Conservation (phyloP, 1,140 invertebrate species). For the Rhagoletis zephyria region DNA sequence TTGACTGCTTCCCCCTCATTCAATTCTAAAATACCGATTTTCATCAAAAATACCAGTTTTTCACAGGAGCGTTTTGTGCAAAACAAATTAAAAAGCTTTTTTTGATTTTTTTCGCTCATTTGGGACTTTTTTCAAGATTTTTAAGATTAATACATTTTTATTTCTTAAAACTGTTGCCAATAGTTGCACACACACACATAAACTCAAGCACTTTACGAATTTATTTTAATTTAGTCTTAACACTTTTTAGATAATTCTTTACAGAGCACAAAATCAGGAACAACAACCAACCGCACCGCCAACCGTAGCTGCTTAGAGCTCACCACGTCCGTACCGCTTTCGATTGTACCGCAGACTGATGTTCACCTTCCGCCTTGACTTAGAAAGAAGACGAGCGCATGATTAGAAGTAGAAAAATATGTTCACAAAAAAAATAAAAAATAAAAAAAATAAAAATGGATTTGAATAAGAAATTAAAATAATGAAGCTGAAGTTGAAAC, state of each 20-base stretch:
- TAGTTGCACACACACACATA: neutral
- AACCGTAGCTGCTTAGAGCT: neutral
- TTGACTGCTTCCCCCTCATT: no score
- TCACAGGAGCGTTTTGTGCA: no score
- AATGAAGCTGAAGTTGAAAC: slow-evolving; percentile 56
- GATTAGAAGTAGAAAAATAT: slow-evolving; percentile 40
- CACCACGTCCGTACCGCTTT: slow-evolving; percentile 64
- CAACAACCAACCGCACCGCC: slow-evolving; percentile 7
- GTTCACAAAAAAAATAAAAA: slow-evolving; percentile 58
- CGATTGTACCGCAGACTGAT: slow-evolving; percentile 68
- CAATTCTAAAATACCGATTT: no score
- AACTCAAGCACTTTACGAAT: neutral
- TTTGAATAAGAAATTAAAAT: slow-evolving; percentile 41
- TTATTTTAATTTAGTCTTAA: no score
- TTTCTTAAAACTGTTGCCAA: no score
- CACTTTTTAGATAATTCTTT: no score
- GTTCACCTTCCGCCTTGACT: slow-evolving; percentile 61
- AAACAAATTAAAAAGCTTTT: no score
- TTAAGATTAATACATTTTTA: no score
- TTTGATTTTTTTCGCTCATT: no score
- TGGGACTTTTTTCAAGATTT: no score
- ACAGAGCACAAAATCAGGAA: neutral
- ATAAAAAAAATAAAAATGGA: slow-evolving; percentile 58
- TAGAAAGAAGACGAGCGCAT: slow-evolving; percentile 69
- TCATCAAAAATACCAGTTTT: no score